phyloP scores from a whole-genome alignment of 1,140 invertebrate species.

The Danaus plexippus region DNA sequence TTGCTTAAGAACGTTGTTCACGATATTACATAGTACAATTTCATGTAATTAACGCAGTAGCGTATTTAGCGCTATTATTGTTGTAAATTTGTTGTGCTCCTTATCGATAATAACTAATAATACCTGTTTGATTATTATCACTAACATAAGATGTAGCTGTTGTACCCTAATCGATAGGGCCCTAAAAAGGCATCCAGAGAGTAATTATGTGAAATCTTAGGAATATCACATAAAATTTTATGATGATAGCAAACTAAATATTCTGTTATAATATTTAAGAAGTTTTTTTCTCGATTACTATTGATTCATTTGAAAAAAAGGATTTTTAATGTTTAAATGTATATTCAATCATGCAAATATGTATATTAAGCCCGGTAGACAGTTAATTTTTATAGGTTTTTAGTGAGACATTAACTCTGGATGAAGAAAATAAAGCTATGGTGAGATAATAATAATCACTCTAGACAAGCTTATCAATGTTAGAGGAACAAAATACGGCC shows the following conservation, averaged over 20 bases:
- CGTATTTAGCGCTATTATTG: constrained; percentile 22
- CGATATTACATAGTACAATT: constrained; percentile 9
- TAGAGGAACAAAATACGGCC: too few species aligned
- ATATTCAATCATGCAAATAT: constrained; percentile 6
- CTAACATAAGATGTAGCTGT: too few species aligned
- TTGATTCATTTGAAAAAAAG: background rate
- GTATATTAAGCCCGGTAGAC: background rate
- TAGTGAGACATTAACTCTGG: constrained; percentile 9
- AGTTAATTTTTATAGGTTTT: background rate
- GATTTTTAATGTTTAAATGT: constrained; percentile 2
- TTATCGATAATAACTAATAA: constrained; percentile 15
- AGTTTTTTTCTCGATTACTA: too few species aligned
- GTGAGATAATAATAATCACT: constrained; percentile 28
- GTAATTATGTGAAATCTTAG: background rate
- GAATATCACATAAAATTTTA: constrained; percentile 3
- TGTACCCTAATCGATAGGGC: too few species aligned
- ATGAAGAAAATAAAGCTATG: constrained; percentile 13
- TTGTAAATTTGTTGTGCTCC: constrained; percentile 20
- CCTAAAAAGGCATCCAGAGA: too few species aligned
- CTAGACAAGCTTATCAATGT: background rate
- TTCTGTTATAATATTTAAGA: too few species aligned
- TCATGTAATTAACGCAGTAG: constrained; percentile 20
- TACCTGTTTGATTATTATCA: constrained; percentile 4
- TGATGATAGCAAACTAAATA: too few species aligned
- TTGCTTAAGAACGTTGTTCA: background rate